Conservation (phyloP, 2,113 vertebrate genomes). For the Campylomormyrus numenius region DNA sequence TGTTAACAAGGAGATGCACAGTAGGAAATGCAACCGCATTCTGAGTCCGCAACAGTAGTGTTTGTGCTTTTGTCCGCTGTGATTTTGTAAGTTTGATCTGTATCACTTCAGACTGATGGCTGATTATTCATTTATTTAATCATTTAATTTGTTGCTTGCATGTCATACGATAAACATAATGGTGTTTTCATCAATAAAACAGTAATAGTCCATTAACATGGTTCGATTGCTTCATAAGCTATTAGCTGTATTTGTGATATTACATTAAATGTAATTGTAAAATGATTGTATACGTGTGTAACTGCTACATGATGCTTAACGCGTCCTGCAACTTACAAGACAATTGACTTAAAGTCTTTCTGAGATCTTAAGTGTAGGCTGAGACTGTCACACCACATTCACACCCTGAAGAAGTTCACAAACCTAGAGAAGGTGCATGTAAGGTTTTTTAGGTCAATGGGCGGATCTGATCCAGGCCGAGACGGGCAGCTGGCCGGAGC, state of each 20-base stretch:
- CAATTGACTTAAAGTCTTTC: neutral
- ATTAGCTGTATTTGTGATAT: too few relatives aligned
- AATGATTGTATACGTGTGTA: neutral
- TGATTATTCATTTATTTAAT: neutral
- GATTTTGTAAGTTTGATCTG: neutral
- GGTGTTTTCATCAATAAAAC: neutral
- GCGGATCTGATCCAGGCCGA: too few relatives aligned
- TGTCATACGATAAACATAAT: constrained; percentile 2
- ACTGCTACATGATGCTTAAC: neutral
- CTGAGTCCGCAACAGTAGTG: neutral
- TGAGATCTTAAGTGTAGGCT: neutral
- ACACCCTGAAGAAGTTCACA: neutral
- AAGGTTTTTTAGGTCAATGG: too few relatives aligned
- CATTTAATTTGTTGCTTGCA: neutral
- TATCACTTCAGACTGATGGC: constrained; percentile 8
- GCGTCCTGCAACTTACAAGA: neutral
- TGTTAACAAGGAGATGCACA: neutral
- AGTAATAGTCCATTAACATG: neutral
- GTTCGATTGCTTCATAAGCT: neutral
- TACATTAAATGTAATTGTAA: too few relatives aligned
- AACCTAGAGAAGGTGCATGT: too few relatives aligned
- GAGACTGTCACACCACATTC: neutral
- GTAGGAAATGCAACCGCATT: neutral
- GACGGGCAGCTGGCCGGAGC: too few relatives aligned
- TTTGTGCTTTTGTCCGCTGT: constrained; percentile 13